phyloP scores from a whole-genome alignment of 1,140 invertebrate species.

The Apis mellifera region DNA sequence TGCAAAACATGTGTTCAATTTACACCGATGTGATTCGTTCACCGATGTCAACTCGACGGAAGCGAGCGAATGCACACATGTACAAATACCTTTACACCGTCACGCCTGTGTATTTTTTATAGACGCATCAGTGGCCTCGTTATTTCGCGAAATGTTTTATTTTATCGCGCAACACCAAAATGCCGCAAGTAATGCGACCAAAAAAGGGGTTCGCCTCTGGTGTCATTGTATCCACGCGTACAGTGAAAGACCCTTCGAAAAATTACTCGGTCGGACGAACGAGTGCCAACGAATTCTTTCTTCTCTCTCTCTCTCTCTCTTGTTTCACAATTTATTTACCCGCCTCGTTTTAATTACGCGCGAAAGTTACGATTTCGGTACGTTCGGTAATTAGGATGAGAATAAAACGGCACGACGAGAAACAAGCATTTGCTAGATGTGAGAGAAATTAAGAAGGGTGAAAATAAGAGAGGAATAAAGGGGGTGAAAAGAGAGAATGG shows the following conservation, averaged over 20 bases:
- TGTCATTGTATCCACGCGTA: not conserved
- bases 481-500: not conserved
- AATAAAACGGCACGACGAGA: not conserved
- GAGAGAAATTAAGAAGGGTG: too few species aligned
- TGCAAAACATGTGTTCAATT: slow-evolving; percentile 50
- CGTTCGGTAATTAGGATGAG: not conserved
- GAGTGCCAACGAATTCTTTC: not conserved
- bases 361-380: not conserved
- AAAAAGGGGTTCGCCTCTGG: slow-evolving; percentile 3
- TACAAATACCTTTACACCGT: too few species aligned
- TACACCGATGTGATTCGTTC: slow-evolving; percentile 21
- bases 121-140: slow-evolving; percentile 13
- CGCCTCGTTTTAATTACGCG: not conserved
- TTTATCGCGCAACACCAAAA: slow-evolving; percentile 15
- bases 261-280: not conserved
- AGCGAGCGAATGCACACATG: not conserved
- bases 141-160: slow-evolving; percentile 35
- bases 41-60: not conserved
- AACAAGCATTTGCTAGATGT: not conserved
- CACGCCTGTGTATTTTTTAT: not conserved
- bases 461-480: not conserved
- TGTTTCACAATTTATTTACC: not conserved
- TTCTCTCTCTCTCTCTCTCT: not conserved
- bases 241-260: slow-evolving; percentile 1
- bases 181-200: slow-evolving; percentile 2